These are phyloP conservation scores for Zygaena filipendulae DNA, from an alignment of 2,888 invertebrate species.

Conservation along the genomic window DNA sequence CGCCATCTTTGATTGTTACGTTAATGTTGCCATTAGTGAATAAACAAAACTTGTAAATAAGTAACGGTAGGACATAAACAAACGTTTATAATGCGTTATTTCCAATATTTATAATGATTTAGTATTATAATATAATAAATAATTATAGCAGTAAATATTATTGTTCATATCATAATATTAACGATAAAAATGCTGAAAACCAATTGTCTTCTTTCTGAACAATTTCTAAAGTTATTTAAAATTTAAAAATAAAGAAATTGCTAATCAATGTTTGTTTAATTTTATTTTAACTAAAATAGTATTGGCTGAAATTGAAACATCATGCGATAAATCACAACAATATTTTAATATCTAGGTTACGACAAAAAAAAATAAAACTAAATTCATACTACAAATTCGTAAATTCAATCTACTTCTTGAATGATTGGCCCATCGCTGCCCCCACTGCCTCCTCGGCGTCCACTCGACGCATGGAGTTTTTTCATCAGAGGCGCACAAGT, in stretches of 20 bases:
- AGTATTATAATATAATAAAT: slow-evolving; percentile 52
- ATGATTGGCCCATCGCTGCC: slow-evolving; percentile 54
- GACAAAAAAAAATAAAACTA: slow-evolving; percentile 9
- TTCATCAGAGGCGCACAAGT: slow-evolving; percentile 68
- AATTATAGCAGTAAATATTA: slow-evolving; percentile 67
- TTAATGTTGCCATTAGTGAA: slow-evolving; percentile 42
- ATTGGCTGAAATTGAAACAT: too few relatives aligned
- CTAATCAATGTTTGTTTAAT: slow-evolving; percentile 52
- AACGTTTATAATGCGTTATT: slow-evolving; percentile 55
- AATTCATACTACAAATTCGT: slow-evolving; percentile 8
- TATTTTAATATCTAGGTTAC: slow-evolving; percentile 6
- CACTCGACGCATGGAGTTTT: slow-evolving; percentile 51
- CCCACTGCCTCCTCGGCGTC: slow-evolving; percentile 13
- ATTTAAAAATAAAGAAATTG: slow-evolving; percentile 70
- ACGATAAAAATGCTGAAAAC: slow-evolving; percentile 65
- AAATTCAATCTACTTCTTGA: slow-evolving; percentile 65
- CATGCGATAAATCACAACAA: too few relatives aligned
- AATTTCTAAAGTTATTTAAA: slow-evolving; percentile 78
- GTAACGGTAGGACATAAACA: slow-evolving; percentile 49
- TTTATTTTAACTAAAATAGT: too few relatives aligned
- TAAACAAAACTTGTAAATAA: slow-evolving; percentile 43
- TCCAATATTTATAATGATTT: too few relatives aligned
- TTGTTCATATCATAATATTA: slow-evolving; percentile 77
- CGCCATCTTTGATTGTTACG: slow-evolving; percentile 27
- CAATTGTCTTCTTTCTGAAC: slow-evolving; percentile 79